Conservation (phyloP, 1,140 invertebrate species). For the Carposina sasakii region DNA sequence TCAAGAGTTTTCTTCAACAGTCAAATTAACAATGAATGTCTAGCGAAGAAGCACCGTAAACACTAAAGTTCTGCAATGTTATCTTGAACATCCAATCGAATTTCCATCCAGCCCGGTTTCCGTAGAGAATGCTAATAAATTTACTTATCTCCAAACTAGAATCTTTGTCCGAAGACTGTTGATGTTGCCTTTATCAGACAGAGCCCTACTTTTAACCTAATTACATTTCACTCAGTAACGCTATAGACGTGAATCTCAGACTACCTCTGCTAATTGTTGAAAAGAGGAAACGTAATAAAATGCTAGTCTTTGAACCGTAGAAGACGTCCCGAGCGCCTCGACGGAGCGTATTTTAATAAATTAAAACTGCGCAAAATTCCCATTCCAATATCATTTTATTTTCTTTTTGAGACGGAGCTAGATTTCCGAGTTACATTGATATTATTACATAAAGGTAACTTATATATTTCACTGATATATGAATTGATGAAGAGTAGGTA, state of each 20-base stretch:
- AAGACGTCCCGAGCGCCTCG: conserved; percentile 46
- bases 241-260: conserved; percentile 43
- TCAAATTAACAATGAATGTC: no score
- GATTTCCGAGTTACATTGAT: conserved; percentile 50
- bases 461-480: no score
- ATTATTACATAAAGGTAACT: conserved; percentile 47
- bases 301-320: conserved; percentile 66
- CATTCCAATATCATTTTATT: conserved; percentile 63
- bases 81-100: conserved; percentile 42
- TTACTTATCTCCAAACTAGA: conserved; percentile 47
- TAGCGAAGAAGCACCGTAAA: conserved; percentile 15
- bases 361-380: conserved; percentile 68
- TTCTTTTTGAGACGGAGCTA: conserved; percentile 44
- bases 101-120: conserved; percentile 30
- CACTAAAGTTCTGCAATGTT: conserved; percentile 32
- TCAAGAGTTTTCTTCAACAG: no score
- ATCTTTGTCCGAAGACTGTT: conserved; percentile 49
- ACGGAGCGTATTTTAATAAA: conserved; percentile 66
- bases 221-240: conserved; percentile 55
- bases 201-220: conserved; percentile 51
- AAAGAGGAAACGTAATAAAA: conserved; percentile 67
- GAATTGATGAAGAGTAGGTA: no score
- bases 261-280: conserved; percentile 57
- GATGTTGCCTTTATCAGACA: conserved; percentile 52
- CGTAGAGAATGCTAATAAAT: conserved; percentile 45